Conservation (phyloP, 92 coral and sea anemone species). For the Muricea muricata region DNA sequence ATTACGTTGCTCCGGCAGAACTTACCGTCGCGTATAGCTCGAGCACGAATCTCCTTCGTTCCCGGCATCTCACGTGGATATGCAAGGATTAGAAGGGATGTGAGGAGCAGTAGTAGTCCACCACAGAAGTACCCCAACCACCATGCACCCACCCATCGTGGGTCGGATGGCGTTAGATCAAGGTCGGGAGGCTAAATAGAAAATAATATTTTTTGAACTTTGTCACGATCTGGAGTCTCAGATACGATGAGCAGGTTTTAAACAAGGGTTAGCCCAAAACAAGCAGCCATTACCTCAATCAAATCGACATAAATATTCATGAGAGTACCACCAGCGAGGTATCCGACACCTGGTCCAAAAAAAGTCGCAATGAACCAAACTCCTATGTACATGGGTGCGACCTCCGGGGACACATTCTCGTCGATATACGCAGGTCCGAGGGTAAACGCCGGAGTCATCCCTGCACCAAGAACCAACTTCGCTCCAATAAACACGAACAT, state of each 20-base stretch:
- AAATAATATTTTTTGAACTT: neutral
- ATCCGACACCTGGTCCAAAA: conserved; percentile 99
- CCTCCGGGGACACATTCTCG: conserved; percentile 92
- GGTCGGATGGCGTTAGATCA: conserved; percentile 93
- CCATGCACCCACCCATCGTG: conserved; percentile 99
- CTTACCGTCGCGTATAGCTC: conserved; percentile 69
- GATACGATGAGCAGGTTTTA: no score
- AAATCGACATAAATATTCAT: conserved; percentile 95
- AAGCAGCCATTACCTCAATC: conserved; percentile 71
- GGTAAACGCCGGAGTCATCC: conserved; percentile 94
- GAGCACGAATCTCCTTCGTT: conserved; percentile 81
- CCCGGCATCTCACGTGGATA: conserved; percentile 99
- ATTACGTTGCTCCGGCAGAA: neutral
- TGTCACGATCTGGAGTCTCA: neutral
- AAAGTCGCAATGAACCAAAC: conserved; percentile 97
- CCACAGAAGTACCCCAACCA: conserved; percentile 99
- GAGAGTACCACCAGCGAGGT: conserved; percentile 97
- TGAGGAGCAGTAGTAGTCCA: conserved; percentile 80
- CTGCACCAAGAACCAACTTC: conserved; percentile 92
- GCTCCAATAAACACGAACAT: conserved; percentile 98
- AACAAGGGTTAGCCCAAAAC: neutral
- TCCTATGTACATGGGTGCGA: conserved; percentile 99
- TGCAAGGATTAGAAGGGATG: conserved; percentile 91
- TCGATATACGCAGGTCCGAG: conserved; percentile 98
- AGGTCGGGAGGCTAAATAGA: conserved; percentile 92